Percentiles rank a stretch among this genome's conserved stretches.
Evolutionary conservation across 2,797 vertebrate genomes (phyloP).

Genomic region (Saxicola maurus): DNA sequence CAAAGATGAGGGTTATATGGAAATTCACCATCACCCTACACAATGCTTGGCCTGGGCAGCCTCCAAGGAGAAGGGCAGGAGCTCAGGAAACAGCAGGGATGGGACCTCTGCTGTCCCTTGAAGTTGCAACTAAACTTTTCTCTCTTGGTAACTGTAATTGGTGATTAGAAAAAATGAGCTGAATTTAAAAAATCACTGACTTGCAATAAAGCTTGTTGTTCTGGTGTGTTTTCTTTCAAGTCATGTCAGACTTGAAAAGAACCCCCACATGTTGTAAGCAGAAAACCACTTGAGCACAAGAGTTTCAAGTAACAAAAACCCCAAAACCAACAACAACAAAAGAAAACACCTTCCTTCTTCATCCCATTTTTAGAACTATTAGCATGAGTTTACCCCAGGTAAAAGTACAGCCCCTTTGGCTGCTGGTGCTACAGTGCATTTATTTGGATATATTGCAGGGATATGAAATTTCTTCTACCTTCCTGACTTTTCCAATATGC

Average conservation of each 20-base stretch:
- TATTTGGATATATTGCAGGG: background rate
- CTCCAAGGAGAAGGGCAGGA: background rate
- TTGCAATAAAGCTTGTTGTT: background rate
- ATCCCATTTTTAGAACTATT: background rate
- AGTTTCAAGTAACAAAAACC: background rate
- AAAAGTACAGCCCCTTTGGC: background rate
- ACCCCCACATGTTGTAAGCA: background rate
- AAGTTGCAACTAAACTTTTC: background rate
- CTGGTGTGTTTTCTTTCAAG: background rate
- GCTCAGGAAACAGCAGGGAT: background rate
- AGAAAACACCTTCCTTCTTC: background rate
- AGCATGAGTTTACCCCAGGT: background rate
- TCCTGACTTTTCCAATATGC: background rate
- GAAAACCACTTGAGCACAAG: background rate
- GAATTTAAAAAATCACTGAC: slow-evolving; percentile 20
- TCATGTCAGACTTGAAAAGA: background rate
- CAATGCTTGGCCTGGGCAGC: background rate
- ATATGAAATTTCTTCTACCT: background rate
- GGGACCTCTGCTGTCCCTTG: background rate
- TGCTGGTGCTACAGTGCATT: background rate
- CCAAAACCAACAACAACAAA: background rate
- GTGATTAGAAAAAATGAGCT: slow-evolving; percentile 11
- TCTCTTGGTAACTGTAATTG: slow-evolving; percentile 1
- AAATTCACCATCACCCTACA: background rate
- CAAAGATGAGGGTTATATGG: background rate